Conservation (phyloP, 2,113 vertebrate genomes). For the Pelmatolapia mariae region DNA sequence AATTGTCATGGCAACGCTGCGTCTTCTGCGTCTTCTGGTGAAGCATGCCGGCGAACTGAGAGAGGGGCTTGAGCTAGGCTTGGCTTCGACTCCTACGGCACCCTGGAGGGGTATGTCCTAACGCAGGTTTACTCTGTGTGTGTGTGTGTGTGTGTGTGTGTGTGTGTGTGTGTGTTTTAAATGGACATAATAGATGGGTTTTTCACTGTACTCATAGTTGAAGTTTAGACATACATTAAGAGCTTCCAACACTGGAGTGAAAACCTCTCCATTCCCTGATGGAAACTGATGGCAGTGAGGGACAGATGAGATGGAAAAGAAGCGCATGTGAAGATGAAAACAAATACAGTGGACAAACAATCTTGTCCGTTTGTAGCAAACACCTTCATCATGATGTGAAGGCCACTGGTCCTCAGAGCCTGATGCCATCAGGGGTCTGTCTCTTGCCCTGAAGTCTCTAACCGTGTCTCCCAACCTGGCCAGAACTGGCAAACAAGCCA, state of each 20-base stretch:
- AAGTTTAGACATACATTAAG: background rate
- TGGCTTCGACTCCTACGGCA: constrained; percentile 93
- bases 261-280: background rate
- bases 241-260: background rate
- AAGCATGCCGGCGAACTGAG: constrained; percentile 97
- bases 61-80: constrained; percentile 88
- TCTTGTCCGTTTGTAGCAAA: background rate
- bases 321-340: background rate
- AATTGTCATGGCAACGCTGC: constrained; percentile 95
- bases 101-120: constrained; percentile 86
- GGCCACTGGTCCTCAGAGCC: background rate
- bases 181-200: background rate
- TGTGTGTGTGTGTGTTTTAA: background rate
- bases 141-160: background rate
- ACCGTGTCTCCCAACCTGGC: background rate
- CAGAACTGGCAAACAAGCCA: background rate
- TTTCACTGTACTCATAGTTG: background rate
- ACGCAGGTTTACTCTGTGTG: background rate
- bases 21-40: constrained; percentile 87
- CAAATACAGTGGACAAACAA: background rate
- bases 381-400: rapidly evolving
- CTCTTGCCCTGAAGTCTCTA: background rate
- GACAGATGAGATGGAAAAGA: background rate
- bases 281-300: background rate
- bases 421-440: background rate